These are phyloP conservation scores for Ochropacha duplaris DNA, from an alignment of 2,888 invertebrate species.

Conservation along the genomic window DNA sequence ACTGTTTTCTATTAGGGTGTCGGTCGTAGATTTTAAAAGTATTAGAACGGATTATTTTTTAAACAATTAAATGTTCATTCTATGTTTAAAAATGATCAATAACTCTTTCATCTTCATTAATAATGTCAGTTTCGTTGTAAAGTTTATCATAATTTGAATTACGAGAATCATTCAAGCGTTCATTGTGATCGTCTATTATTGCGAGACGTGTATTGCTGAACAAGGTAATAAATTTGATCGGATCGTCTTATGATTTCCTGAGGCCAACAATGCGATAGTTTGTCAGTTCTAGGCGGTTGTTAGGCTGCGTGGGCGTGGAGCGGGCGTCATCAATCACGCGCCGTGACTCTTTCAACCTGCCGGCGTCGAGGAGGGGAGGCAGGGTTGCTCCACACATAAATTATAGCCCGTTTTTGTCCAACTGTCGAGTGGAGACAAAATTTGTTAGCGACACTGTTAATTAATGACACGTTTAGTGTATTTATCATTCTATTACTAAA, in stretches of 20 bases:
- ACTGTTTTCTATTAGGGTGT: constrained; percentile 61
- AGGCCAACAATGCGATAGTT: constrained; percentile 66
- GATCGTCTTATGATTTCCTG: constrained; percentile 67
- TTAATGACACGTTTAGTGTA: constrained; percentile 62
- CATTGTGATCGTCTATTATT: constrained; percentile 36
- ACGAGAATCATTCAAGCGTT: constrained; percentile 35
- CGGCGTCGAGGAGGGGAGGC: constrained; percentile 46
- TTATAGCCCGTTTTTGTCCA: constrained; percentile 68
- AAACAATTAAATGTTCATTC: constrained; percentile 15
- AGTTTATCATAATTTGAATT: constrained; percentile 36
- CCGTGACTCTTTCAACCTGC: constrained; percentile 82
- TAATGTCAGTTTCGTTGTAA: constrained; percentile 22
- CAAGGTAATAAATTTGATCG: constrained; percentile 58
- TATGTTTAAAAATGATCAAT: constrained; percentile 7
- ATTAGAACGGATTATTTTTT: constrained; percentile 27
- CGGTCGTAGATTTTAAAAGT: constrained; percentile 38
- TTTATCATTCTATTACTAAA: constrained; percentile 36
- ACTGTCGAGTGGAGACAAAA: constrained; percentile 70
- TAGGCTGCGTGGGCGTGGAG: constrained; percentile 66
- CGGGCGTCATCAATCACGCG: constrained; percentile 76
- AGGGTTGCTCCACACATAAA: constrained; percentile 72
- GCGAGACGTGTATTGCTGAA: constrained; percentile 38
- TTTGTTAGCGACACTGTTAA: constrained; percentile 74
- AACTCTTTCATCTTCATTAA: constrained; percentile 16
- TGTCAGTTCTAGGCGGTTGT: constrained; percentile 74